Percentiles rank a stretch among this genome's conserved stretches.
These are phyloP conservation scores for Octopus sinensis DNA, from an alignment of 1,140 invertebrate genomes.

Conservation along the genomic window DNA sequence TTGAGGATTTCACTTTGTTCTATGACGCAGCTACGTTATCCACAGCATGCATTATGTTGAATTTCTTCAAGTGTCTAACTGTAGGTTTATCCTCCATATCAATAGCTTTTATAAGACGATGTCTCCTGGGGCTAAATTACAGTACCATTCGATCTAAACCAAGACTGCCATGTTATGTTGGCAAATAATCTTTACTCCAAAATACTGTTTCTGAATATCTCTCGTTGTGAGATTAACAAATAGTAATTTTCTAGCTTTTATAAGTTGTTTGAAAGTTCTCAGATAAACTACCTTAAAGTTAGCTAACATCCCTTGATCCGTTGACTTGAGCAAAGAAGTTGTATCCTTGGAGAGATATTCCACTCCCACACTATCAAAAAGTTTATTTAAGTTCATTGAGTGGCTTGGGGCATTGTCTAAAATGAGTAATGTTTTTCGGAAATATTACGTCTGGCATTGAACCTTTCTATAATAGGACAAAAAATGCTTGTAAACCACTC, in stretches of 20 bases:
- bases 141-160: no score
- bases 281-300: not conserved
- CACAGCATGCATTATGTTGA: slow-evolving; percentile 1
- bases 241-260: no score
- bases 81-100: not conserved
- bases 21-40: slow-evolving; percentile 4
- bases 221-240: no score
- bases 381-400: not conserved
- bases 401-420: slow-evolving; percentile 1
- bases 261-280: slow-evolving; percentile 2
- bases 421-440: slow-evolving; percentile 1
- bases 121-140: no score
- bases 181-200: no score
- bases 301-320: not conserved
- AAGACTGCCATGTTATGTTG: no score
- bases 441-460: slow-evolving; percentile 1
- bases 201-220: no score
- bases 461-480: not conserved
- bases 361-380: not conserved
- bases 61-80: not conserved
- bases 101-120: not conserved
- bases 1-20: slow-evolving; percentile 1
- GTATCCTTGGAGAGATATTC: not conserved
- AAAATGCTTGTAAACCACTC: not conserved
- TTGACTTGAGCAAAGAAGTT: not conserved